Percentiles rank a stretch among this genome's conserved stretches.
These are phyloP conservation scores for Halictus ligatus DNA, from an alignment of 2,888 invertebrate genomes.

Conservation along the genomic window DNA sequence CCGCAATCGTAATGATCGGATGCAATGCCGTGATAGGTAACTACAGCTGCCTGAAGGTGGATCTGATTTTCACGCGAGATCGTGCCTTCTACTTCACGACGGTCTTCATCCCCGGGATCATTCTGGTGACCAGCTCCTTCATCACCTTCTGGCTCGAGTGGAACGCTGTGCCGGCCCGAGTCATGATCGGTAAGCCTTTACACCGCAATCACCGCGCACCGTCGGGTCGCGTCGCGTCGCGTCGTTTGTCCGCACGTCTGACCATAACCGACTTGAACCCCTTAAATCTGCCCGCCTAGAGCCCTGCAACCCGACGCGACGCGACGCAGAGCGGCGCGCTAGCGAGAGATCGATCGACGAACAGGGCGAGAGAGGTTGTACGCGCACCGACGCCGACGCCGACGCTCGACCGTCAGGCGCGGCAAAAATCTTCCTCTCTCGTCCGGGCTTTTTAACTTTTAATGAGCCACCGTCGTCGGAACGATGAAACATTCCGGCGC, in stretches of 20 bases:
- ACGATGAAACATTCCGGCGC: slow-evolving; percentile 8
- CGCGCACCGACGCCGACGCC: background rate
- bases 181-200: slow-evolving; percentile 94
- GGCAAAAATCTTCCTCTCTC: slow-evolving; percentile 2
- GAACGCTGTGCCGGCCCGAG: slow-evolving; percentile 98
- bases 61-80: slow-evolving; percentile 97
- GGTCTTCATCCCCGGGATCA: slow-evolving; percentile 98
- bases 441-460: slow-evolving; percentile 19
- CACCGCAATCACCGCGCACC: background rate
- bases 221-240: background rate
- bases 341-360: background rate
- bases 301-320: too few species aligned
- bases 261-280: background rate
- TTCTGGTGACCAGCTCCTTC: slow-evolving; percentile 98
- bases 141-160: slow-evolving; percentile 99
- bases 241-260: background rate
- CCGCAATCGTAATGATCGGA: slow-evolving; percentile 14
- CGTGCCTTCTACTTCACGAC: slow-evolving; percentile 98
- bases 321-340: too few species aligned
- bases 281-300: background rate
- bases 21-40: slow-evolving; percentile 88
- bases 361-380: background rate
- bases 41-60: slow-evolving; percentile 97
- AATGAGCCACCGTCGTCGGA: slow-evolving; percentile 3
- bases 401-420: background rate